phyloP scores from a whole-genome alignment of 2,797 vertebrate species.

The Manis javanica region DNA sequence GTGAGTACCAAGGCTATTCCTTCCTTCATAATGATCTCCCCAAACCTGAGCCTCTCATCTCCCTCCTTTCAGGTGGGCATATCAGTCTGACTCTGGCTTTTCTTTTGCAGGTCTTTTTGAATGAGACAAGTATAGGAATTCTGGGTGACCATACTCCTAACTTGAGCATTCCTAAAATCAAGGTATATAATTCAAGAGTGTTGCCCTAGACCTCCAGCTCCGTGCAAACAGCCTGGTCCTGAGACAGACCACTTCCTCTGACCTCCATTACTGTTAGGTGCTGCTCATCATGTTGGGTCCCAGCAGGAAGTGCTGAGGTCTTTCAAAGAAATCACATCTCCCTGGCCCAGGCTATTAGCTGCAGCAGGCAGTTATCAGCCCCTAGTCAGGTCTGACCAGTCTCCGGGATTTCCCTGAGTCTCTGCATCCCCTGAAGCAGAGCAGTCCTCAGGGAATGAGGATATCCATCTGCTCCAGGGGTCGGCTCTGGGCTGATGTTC shows the following conservation, averaged over 20 bases:
- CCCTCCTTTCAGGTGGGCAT: neutral
- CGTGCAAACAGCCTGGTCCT: neutral
- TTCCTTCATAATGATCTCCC: neutral
- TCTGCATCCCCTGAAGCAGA: neutral
- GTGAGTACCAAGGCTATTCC: neutral
- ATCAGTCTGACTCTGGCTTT: neutral
- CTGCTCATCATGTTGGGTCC: neutral
- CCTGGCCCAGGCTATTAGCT: neutral
- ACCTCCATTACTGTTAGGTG: neutral
- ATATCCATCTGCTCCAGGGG: too few species aligned
- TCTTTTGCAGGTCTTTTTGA: conserved; percentile 75
- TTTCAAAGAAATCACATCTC: neutral
- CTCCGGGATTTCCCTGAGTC: neutral
- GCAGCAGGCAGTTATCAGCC: neutral
- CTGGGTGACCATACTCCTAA: fast-evolving
- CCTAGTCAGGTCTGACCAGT: neutral
- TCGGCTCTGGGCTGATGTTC: too few species aligned
- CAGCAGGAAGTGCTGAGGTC: neutral
- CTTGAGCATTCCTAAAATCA: neutral
- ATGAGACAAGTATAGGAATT: conserved; percentile 43
- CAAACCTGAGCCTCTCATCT: neutral
- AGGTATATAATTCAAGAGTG: neutral
- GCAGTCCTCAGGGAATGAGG: too few species aligned
- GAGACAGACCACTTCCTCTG: neutral
- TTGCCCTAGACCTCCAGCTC: neutral